Conservation (phyloP, 2,888 invertebrate genomes). For the Scaptomyza parva region DNA sequence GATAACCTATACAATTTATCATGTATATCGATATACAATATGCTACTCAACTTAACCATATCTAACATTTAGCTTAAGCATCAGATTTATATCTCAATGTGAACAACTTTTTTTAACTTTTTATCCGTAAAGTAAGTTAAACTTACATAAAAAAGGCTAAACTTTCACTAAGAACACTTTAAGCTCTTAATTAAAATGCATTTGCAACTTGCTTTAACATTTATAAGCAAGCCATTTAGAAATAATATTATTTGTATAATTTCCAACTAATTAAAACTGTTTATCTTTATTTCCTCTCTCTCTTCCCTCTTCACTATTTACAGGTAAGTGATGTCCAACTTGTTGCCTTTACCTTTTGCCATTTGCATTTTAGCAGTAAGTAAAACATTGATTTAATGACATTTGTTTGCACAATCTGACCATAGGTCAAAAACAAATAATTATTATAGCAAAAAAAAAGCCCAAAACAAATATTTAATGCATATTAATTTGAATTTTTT, state of each 20-base stretch:
- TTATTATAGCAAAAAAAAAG: constrained; percentile 36
- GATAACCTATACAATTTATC: too few relatives aligned
- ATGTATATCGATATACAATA: too few relatives aligned
- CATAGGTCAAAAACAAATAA: constrained; percentile 43
- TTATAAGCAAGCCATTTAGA: background rate
- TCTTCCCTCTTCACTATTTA: constrained; percentile 34
- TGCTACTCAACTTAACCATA: too few relatives aligned
- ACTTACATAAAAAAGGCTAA: too few relatives aligned
- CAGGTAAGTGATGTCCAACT: constrained; percentile 65
- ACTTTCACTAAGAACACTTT: too few relatives aligned
- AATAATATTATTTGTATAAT: constrained; percentile 21
- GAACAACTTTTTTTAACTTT: too few relatives aligned
- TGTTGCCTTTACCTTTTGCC: constrained; percentile 31
- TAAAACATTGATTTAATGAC: constrained; percentile 37
- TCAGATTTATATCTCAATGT: too few relatives aligned
- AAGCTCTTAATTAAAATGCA: background rate
- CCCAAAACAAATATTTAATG: constrained; percentile 22
- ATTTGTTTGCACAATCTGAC: constrained; percentile 28
- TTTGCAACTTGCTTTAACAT: background rate
- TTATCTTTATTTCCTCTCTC: constrained; percentile 19
- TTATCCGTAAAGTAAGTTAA: too few relatives aligned
- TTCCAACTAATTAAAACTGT: constrained; percentile 27
- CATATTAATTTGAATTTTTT: background rate
- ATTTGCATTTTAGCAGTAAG: constrained; percentile 35
- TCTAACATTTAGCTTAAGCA: too few relatives aligned